Evolutionary conservation across 1,140 invertebrate species (phyloP), one percentile per base, ranked within the genome.

Genomic region (Drosophila elegans): DNA sequence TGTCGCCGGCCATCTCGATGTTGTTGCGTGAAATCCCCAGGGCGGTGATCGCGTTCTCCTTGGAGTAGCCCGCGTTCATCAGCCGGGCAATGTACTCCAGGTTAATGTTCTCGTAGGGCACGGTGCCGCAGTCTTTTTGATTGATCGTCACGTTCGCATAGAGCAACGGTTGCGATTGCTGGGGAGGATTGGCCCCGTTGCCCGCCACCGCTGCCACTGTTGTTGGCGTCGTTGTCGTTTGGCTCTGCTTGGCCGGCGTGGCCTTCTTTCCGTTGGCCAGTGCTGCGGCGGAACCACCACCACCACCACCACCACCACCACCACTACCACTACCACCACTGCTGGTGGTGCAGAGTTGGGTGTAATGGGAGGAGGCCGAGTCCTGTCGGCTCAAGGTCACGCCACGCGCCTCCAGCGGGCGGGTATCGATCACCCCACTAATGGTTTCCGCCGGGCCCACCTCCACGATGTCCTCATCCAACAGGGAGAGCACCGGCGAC

Each of bases 1-100:
- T 98, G 93, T 98, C 97, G 93, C 97, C 96, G 29, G 97, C 97
- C 97, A 98, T 98, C 92, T 97, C 96, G 36, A 98, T 94, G 93
- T 99, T 97, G 93, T 98, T 98, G 57, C 96, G 94, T 1, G 97
- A 97, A 59, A 98, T 98, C 54, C 97, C 96, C 66, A 98, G 93
- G 6, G 98, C 97, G 78, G 97, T 94, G 41, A 98, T 96, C 0
- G 98, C 97, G 42, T 97, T 96, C 81, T 98, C 96, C 86, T 97
- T 96, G 3, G 97, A 95, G 88, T 97, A 98, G 2, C 98, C 98
- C 84, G 98, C 97, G 21, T 95, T 95, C 32, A 97, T 97, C 45
- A 99, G 93, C 62, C 95, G 95, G 2, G 97, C 95, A 48, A 99
- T 97, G 85, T 98, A 96, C 85, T 97, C 97, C 92, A 98, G 96